A percentile compares a stretch with the other conserved stretches of the same genome.
phyloP scores from a whole-genome alignment of 2,797 vertebrate genomes.

The Aldrovandia affinis region DNA sequence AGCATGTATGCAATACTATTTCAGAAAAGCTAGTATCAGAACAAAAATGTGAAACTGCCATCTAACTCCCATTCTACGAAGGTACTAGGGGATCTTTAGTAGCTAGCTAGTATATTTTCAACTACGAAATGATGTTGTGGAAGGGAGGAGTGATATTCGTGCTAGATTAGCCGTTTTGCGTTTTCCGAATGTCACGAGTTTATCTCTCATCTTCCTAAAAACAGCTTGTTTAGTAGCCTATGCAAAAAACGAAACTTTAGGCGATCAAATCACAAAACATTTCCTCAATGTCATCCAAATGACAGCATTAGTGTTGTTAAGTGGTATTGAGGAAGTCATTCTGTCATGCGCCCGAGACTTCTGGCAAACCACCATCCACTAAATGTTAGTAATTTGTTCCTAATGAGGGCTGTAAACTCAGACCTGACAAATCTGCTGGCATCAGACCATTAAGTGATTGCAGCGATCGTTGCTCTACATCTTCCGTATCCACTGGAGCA shows the following conservation, averaged over 20 bases:
- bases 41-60: background rate
- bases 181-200: background rate
- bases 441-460: background rate
- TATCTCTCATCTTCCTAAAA: background rate
- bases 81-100: too few relatives aligned
- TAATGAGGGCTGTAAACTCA: background rate
- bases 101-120: background rate
- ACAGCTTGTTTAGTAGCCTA: background rate
- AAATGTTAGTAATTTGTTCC: constrained; percentile 27
- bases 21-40: background rate
- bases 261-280: background rate
- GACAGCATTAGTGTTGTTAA: background rate
- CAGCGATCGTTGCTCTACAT: background rate
- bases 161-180: background rate
- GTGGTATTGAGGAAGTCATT: background rate
- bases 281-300: constrained; percentile 15
- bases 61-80: background rate
- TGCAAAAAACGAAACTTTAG: background rate
- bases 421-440: constrained; percentile 8
- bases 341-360: background rate
- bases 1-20: background rate
- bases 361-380: background rate
- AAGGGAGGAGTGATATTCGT: background rate
- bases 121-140: background rate
- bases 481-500: background rate